Evolutionary conservation across 2,888 invertebrate species (phyloP).

Genomic region (Bombylius major): DNA sequence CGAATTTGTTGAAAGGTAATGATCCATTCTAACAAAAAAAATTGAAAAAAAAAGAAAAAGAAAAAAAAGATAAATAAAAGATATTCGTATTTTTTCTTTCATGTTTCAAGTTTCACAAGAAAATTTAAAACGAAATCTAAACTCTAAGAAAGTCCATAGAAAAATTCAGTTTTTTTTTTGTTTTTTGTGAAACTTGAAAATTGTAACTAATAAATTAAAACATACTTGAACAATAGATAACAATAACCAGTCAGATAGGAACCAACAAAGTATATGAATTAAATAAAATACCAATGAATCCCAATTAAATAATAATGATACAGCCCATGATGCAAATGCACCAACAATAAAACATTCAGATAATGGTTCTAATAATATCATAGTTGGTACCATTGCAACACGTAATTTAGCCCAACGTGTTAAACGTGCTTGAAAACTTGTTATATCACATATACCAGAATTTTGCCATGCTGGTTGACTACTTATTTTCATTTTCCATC

Average conservation of each 20-base stretch:
- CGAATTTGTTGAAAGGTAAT: constrained; percentile 86
- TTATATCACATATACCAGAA: constrained; percentile 75
- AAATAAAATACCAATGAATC: constrained; percentile 85
- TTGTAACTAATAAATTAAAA: neutral
- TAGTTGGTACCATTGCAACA: constrained; percentile 88
- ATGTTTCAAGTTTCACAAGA: no score
- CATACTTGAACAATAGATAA: constrained; percentile 69
- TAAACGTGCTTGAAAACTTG: constrained; percentile 71
- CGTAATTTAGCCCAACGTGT: constrained; percentile 90
- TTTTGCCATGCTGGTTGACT: constrained; percentile 95
- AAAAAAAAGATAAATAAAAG: neutral
- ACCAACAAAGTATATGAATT: constrained; percentile 88
- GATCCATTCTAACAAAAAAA: constrained; percentile 59
- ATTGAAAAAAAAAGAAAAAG: constrained; percentile 4
- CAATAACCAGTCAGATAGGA: constrained; percentile 89
- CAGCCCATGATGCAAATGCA: constrained; percentile 82
- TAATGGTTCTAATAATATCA: constrained; percentile 83
- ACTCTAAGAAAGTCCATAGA: no score
- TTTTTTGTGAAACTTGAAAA: no score
- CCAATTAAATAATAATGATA: constrained; percentile 67
- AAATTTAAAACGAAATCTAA: no score
- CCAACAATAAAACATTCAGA: constrained; percentile 92
- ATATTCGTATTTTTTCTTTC: neutral
- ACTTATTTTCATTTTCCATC: constrained; percentile 82
- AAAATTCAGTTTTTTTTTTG: neutral